Evolutionary conservation across 2,113 vertebrate species (phyloP), one percentile per base, ranked within the genome.

Genomic region (Solenodon paradoxus): DNA sequence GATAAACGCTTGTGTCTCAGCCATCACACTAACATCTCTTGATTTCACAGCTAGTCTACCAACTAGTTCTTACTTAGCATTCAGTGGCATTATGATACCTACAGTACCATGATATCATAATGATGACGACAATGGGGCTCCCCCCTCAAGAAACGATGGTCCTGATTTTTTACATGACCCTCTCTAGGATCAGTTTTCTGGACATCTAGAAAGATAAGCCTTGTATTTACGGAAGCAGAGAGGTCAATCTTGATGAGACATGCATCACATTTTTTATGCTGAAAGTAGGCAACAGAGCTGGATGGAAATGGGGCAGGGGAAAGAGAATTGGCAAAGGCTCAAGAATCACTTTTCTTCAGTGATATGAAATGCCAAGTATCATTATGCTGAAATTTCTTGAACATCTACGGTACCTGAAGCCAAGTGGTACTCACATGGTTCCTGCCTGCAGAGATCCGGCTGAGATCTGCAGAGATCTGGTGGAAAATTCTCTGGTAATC

Each of bases 61-160:
- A n/a, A n/a, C n/a, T n/a, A n/a, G n/a, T n/a, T n/a, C n/a, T n/a
- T n/a, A n/a, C n/a, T n/a, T n/a, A n/a, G n/a, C n/a, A n/a, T n/a
- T n/a, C n/a, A n/a, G n/a, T n/a, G n/a, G n/a, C n/a, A n/a, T n/a
- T n/a, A n/a, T n/a, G n/a, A n/a, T n/a, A n/a, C n/a, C n/a, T n/a
- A n/a, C n/a, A n/a, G n/a, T 1, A 9, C 11, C 32, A 5, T 7
- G 17, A 8, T 13, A 24, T 15, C 6, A 15, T 38, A 5, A 20
- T 10, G 7, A 40, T 3, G 16, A 30, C 0, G 66, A 40, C 6
- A 32, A 11, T 22, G 17, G 13, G n/a, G n/a, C n/a, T 9, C 20
- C 51, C 78, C 38, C 38, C 0, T 88, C 24, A 47, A 64, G 55
- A 55, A 32, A 24, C 30, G 0, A 16, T 26, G 9, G 1, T 32